phyloP scores from a whole-genome alignment of 2,797 vertebrate species.

The Anolis apletophallus region DNA sequence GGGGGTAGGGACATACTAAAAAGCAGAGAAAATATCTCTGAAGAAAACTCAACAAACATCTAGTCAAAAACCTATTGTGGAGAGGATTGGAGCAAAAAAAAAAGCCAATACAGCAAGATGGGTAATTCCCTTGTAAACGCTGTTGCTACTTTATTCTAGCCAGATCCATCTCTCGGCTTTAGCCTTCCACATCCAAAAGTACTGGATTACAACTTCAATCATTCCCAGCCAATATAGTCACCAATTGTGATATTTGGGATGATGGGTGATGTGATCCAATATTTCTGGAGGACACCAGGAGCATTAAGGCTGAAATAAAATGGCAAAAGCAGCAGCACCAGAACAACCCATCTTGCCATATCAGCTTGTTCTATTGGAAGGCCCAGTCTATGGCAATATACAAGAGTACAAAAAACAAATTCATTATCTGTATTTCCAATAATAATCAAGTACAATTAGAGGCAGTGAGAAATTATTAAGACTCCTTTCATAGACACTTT shows the following conservation, averaged over 20 bases:
- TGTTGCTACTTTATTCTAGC: not conserved
- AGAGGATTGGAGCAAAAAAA: not conserved
- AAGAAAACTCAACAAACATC: not conserved
- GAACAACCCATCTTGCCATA: not conserved
- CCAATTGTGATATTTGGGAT: not conserved
- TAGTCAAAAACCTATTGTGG: not conserved
- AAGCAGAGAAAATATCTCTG: not conserved
- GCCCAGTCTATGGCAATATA: not conserved
- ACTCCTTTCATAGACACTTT: not conserved
- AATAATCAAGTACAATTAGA: not conserved
- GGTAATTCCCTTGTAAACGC: not conserved
- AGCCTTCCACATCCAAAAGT: not conserved
- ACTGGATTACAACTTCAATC: not conserved
- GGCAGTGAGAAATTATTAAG: slow-evolving; percentile 4
- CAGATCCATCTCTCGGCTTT: not conserved
- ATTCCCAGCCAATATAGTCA: not conserved
- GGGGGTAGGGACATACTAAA: not conserved
- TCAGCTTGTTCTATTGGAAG: not conserved
- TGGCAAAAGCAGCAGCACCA: no score
- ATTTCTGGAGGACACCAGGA: not conserved
- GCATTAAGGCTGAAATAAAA: no score
- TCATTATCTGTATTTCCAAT: not conserved
- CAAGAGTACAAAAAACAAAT: not conserved
- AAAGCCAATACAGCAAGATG: not conserved
- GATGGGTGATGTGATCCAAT: not conserved